Percentiles rank a stretch among this genome's conserved stretches.
Evolutionary conservation across 2,113 vertebrate species (phyloP).

Genomic region (Lampris megalopsis): DNA sequence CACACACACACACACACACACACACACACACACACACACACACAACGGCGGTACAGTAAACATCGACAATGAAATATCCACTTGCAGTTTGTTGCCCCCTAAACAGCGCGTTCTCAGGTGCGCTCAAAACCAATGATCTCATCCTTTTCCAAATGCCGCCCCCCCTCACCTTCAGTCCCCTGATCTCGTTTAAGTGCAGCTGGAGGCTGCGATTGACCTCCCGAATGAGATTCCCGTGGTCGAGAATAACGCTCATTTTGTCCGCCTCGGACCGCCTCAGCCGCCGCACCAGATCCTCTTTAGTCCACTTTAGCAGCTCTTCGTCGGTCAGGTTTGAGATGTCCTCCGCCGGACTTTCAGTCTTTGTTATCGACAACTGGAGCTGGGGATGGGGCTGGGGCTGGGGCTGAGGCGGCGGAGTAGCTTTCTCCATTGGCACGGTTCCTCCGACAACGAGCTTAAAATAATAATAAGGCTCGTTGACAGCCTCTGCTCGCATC

Average conservation of each 20-base stretch:
- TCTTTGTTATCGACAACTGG: conserved; percentile 81
- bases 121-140: conserved; percentile 76
- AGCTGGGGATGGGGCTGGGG: conserved; percentile 54
- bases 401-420: conserved; percentile 71
- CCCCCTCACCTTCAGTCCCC: conserved; percentile 94
- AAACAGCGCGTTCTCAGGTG: conserved; percentile 71
- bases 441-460: conserved; percentile 67
- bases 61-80: conserved; percentile 38
- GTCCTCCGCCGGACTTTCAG: conserved; percentile 87
- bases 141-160: conserved; percentile 59
- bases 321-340: conserved; percentile 93
- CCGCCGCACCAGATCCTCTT: conserved; percentile 94
- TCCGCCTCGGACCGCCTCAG: conserved; percentile 94
- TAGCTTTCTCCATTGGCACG: conserved; percentile 79
- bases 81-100: conserved; percentile 14
- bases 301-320: conserved; percentile 95
- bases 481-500: conserved; percentile 69
- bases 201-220: conserved; percentile 98
- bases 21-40: background rate
- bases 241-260: conserved; percentile 98
- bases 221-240: conserved; percentile 97
- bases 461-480: conserved; percentile 68
- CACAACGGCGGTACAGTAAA: conserved; percentile 18
- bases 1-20: background rate
- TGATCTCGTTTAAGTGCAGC: conserved; percentile 97